phyloP scores from a whole-genome alignment of 2,888 invertebrate species.

The Escarpia spicata region DNA sequence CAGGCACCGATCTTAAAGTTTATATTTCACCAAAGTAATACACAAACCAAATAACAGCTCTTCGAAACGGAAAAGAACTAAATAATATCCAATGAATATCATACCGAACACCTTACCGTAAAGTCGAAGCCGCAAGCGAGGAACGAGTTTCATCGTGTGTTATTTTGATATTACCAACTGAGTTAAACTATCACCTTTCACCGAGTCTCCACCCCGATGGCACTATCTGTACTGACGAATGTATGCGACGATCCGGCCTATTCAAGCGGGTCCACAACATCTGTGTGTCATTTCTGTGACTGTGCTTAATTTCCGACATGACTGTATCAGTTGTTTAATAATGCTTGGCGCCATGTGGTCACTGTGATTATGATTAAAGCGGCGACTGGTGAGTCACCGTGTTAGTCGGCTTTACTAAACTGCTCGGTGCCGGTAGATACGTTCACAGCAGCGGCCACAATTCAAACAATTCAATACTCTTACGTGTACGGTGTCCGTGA shows the following conservation, averaged over 20 bases:
- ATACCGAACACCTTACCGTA: neutral
- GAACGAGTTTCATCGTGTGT: neutral
- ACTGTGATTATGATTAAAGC: constrained; percentile 5
- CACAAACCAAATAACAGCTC: neutral
- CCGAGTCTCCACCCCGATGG: neutral
- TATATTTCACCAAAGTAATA: neutral
- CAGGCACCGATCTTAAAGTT: neutral
- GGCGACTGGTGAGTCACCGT: neutral
- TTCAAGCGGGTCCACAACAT: neutral
- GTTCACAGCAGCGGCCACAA: neutral
- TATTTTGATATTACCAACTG: neutral
- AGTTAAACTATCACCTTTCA: neutral
- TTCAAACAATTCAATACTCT: neutral
- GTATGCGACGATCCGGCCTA: neutral
- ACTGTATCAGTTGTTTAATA: neutral
- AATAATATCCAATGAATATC: neutral
- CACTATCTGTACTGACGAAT: neutral
- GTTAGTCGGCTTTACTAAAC: neutral
- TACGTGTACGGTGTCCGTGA: neutral
- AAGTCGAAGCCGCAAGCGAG: neutral
- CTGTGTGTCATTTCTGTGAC: constrained; percentile 10
- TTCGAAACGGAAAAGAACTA: neutral
- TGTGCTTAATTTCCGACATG: neutral
- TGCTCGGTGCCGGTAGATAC: neutral
- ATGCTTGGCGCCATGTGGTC: neutral